Evolutionary conservation across 2,113 vertebrate genomes (phyloP).

Genomic region (Bufo bufo): DNA sequence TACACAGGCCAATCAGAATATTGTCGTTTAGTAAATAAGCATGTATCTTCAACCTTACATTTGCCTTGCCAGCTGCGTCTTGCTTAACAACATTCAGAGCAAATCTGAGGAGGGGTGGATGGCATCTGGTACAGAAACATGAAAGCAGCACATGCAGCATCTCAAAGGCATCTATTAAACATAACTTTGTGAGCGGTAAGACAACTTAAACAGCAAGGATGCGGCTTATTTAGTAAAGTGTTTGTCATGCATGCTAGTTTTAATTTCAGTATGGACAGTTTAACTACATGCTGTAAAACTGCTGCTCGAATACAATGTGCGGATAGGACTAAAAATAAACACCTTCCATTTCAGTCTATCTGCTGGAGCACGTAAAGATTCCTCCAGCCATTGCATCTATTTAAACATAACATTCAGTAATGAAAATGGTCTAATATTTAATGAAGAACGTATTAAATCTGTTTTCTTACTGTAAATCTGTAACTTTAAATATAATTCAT

Average conservation of each 20-base stretch:
- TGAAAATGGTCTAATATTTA: too few species aligned
- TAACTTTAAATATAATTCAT: too few species aligned
- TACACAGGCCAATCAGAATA: too few species aligned
- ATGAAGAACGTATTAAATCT: too few species aligned
- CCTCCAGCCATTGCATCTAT: too few species aligned
- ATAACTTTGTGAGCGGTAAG: background rate
- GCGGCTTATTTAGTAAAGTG: background rate
- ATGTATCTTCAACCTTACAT: background rate
- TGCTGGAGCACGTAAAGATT: too few species aligned
- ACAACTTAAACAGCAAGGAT: slow-evolving; percentile 27
- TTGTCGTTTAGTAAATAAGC: too few species aligned
- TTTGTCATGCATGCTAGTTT: slow-evolving; percentile 17
- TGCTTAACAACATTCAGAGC: too few species aligned
- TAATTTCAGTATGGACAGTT: background rate
- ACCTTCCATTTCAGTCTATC: background rate
- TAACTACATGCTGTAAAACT: background rate
- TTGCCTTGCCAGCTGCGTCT: slow-evolving; percentile 4
- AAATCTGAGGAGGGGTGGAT: background rate
- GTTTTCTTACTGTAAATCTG: too few species aligned
- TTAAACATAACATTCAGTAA: too few species aligned
- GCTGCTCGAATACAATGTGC: background rate
- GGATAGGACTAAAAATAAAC: background rate
- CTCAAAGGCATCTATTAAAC: slow-evolving; percentile 14
- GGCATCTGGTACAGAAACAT: background rate
- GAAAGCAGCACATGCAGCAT: background rate